Evolutionary conservation across 2,797 vertebrate genomes (phyloP), one percentile per base, ranked within the genome.

Genomic region (Allobates femoralis): DNA sequence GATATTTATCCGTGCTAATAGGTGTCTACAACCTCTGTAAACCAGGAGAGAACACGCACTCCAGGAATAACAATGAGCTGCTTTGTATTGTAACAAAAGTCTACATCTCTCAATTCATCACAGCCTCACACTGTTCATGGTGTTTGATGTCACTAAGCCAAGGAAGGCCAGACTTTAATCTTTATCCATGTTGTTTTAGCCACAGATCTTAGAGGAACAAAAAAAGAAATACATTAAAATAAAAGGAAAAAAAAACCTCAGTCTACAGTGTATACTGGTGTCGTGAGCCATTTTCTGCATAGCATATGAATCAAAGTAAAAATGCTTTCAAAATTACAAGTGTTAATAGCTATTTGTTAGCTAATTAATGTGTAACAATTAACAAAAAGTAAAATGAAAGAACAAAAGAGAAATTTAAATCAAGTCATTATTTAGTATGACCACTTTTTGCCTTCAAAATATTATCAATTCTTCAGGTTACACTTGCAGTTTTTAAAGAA

Each of bases 11-110:
- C 92, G 84, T 79, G 89, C 83, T 92, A 91, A 92, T 92, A 90
- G 92, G 87, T 91, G 93, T 92, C 93, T 94, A 89, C 75, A 87
- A 90, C 90, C 90, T 90, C 90, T 89, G 88, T 89, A 90, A 89
- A 90, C 90, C 86, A 46, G 0, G 8, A 89, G 88, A 88, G 85
- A 91, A 84, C 85, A 87, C 83, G 91, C 88, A 77, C 79, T 85
- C 87, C 7, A 92, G 87, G 90, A 94, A 94, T 89, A 83, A 91
- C 92, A 94, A 94, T 92, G 89, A 92, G 91, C 85, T 87, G 86
- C 60, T 92, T 94, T 93, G 85, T 85, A 91, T 85, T 85, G 88
- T 78, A 89, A 90, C 80, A 90, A 91, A 89, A 91, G 80, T 58
- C 87, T 56, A 74, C 83, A 89, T 81, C 34, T 62, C 86, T 86